phyloP scores from a whole-genome alignment of 2,888 invertebrate species.

The Diarsia dahlii region DNA sequence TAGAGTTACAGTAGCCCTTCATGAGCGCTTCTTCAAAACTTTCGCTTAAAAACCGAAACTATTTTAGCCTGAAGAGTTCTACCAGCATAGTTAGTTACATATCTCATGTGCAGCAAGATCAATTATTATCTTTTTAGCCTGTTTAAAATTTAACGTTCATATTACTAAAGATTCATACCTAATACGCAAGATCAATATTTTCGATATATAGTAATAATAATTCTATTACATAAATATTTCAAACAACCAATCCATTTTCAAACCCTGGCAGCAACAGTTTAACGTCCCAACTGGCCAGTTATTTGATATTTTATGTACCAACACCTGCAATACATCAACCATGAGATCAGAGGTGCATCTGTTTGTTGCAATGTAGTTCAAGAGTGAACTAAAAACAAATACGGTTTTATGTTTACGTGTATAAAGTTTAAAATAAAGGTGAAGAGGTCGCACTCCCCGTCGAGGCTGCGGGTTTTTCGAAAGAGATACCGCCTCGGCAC shows the following conservation, averaged over 20 bases:
- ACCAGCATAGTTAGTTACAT: no score
- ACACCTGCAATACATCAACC: slow-evolving; percentile 43
- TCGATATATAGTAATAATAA: background rate
- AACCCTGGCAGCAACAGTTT: slow-evolving; percentile 49
- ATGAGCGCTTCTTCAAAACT: background rate
- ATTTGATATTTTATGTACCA: slow-evolving; percentile 47
- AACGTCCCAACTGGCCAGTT: slow-evolving; percentile 17
- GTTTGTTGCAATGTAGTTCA: slow-evolving; percentile 20
- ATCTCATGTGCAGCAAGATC: no score
- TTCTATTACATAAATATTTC: background rate
- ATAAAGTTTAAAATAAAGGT: background rate
- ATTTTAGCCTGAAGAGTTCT: background rate
- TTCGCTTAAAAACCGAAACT: no score
- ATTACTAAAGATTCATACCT: background rate
- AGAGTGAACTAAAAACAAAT: slow-evolving; percentile 27
- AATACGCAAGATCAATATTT: background rate
- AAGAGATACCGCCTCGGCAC: no score
- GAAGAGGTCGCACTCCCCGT: background rate
- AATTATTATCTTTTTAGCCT: no score
- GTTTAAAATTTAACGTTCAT: background rate
- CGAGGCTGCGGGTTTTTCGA: no score
- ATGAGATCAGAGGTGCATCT: slow-evolving; percentile 26
- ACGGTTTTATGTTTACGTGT: background rate
- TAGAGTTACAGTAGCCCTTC: no score
- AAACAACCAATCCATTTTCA: slow-evolving; percentile 18